A percentile compares a stretch with the other conserved stretches of the same genome.
phyloP scores from a whole-genome alignment of 2,888 invertebrate genomes.

The Pyrochroa serraticornis region DNA sequence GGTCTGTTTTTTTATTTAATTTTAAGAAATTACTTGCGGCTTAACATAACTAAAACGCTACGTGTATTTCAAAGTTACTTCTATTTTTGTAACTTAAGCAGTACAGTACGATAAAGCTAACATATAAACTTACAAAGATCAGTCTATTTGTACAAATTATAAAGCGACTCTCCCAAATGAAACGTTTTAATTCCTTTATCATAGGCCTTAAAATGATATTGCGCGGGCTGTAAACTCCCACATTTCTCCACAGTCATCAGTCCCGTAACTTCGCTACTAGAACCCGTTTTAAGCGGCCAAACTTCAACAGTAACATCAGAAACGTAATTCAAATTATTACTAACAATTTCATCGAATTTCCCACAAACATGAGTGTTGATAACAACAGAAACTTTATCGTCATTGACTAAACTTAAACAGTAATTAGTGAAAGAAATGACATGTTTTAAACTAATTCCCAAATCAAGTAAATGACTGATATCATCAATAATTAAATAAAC shows the following conservation, averaged over 20 bases:
- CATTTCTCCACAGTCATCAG: constrained; percentile 64
- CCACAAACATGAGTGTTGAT: constrained; percentile 65
- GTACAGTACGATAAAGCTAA: neutral
- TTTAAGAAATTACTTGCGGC: too few relatives aligned
- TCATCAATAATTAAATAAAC: constrained; percentile 71
- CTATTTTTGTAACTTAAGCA: too few relatives aligned
- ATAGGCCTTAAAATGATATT: constrained; percentile 72
- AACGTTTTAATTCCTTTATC: constrained; percentile 78
- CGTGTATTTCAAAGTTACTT: too few relatives aligned
- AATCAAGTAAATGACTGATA: constrained; percentile 72
- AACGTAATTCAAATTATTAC: constrained; percentile 67
- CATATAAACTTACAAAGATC: constrained; percentile 2
- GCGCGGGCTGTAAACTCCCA: constrained; percentile 60
- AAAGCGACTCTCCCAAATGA: constrained; percentile 66
- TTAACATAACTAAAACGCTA: too few relatives aligned
- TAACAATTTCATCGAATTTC: constrained; percentile 64
- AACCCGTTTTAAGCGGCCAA: constrained; percentile 72
- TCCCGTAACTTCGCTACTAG: constrained; percentile 76
- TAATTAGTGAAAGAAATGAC: constrained; percentile 62
- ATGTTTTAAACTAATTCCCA: constrained; percentile 63
- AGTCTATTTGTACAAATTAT: constrained; percentile 45
- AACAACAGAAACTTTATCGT: constrained; percentile 59
- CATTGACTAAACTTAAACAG: constrained; percentile 55
- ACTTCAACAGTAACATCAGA: constrained; percentile 69
- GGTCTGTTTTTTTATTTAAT: too few relatives aligned